A percentile compares a stretch with the other conserved stretches of the same genome.
Conservation (phyloP, 2,113 vertebrate genomes). For the Bubalus kerabau region DNA sequence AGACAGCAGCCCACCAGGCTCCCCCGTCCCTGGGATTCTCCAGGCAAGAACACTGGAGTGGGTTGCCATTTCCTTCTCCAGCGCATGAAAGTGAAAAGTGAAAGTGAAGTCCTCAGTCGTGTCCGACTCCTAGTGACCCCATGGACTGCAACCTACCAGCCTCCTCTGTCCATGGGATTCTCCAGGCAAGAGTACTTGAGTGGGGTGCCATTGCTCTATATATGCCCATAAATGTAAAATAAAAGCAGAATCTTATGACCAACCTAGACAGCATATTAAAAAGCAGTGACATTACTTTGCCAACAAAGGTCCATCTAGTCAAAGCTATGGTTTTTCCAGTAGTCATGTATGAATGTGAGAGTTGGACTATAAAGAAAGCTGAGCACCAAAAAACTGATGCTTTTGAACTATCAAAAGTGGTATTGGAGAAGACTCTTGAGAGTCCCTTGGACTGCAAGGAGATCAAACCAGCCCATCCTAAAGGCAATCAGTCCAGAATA, state of each 20-base stretch:
- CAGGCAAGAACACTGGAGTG: no score
- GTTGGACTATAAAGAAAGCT: background rate
- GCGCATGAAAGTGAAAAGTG: no score
- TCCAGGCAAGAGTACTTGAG: no score
- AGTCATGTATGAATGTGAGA: background rate
- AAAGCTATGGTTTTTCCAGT: background rate
- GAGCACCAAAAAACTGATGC: accelerated
- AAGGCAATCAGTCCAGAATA: background rate
- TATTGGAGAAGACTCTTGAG: background rate
- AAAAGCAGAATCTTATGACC: background rate
- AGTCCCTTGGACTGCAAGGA: background rate
- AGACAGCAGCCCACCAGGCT: no score
- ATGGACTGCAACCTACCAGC: no score
- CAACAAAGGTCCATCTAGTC: background rate
- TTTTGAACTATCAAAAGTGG: background rate
- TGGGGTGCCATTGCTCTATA: background rate
- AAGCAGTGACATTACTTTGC: background rate
- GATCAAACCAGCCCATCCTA: background rate
- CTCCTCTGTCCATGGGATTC: no score
- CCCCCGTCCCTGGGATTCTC: no score
- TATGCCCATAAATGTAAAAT: background rate
- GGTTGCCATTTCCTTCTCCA: no score
- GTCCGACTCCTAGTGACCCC: no score
- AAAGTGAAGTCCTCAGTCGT: no score
- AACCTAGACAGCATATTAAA: background rate